These are phyloP conservation scores for Leiothrix lutea DNA, from an alignment of 2,113 vertebrate species.

Conservation along the genomic window DNA sequence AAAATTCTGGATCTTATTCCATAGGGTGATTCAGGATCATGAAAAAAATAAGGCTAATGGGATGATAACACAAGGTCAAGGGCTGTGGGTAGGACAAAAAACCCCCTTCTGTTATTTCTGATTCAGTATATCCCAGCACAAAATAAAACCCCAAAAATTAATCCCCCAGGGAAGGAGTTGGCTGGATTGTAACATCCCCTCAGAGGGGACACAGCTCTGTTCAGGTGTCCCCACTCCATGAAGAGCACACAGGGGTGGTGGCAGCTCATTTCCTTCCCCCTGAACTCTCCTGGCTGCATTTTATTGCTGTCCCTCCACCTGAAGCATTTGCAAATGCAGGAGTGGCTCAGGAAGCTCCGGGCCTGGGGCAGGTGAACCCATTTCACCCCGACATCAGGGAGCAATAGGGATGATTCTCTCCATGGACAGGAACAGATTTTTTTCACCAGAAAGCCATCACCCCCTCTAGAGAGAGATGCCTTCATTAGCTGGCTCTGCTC, in stretches of 20 bases:
- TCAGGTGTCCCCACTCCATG: not conserved
- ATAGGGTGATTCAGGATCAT: rapidly evolving
- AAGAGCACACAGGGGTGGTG: not conserved
- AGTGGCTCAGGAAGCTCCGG: not conserved
- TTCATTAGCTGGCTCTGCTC: not conserved
- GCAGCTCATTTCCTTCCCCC: not conserved
- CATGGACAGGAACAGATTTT: not conserved
- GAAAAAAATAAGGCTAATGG: not conserved
- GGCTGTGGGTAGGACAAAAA: not conserved
- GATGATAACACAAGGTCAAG: not conserved
- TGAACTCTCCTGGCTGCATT: not conserved
- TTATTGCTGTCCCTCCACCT: not conserved
- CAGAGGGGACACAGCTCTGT: not conserved
- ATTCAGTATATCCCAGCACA: not conserved
- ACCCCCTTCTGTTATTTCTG: not conserved
- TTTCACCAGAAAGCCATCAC: not conserved
- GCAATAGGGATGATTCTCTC: not conserved
- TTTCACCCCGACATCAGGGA: not conserved
- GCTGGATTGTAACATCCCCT: not conserved
- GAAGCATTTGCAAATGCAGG: not conserved
- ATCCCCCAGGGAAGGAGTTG: not conserved
- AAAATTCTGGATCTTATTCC: not conserved
- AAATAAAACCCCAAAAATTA: not conserved
- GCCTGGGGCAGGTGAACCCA: not conserved
- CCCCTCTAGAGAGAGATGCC: not conserved